Evolutionary conservation across 1,140 invertebrate species (phyloP), one percentile per base, ranked within the genome.

Genomic region (Trypoxylus dichotomus): DNA sequence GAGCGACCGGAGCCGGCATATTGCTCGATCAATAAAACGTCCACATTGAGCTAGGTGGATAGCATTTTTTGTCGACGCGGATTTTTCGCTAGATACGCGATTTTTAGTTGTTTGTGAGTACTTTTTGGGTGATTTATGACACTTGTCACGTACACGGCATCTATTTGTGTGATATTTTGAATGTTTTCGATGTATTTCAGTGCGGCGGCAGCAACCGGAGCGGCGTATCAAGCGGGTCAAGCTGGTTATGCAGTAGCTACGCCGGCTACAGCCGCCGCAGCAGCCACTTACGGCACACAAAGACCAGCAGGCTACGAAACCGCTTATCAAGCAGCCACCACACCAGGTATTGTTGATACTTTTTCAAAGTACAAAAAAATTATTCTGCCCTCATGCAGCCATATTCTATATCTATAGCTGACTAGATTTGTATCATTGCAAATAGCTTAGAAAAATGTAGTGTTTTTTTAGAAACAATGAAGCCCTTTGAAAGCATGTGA

Each of bases 211-310:
- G 91, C 91, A 68, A 91, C 91, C 79, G 91, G 91, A 76, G 92
- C 92, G 41, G 92, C 93, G 72, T 95, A 95, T 86, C 92, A 92
- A 79, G 91, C 60, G 24, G 92, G 92, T 11, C 94, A 95, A 85
- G 91, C 93, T 71, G 94, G 93, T 77, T 95, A 95, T 89, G 93
- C 94, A 79, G 93, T 95, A 87, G 93, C 94, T 76, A 91, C 93
- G 78, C 91, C 93, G n/a, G 92, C 93, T 24, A 92, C 93, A 24
- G 92, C 93, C 32, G 92, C 92, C 27, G 92, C 93, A 24, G 92
- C 93, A 41, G 93, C 93, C 42, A 93, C 92, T 32, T 94, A 95
- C 86, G 90, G 90, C 54, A 92, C 93, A 15, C 93, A 94, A 84
- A 90, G 93, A 78, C 91, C 92, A 58, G 91, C 93, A 42, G 92